Conservation (phyloP, 2,113 vertebrate genomes). For the Notarius lentiginosus region DNA sequence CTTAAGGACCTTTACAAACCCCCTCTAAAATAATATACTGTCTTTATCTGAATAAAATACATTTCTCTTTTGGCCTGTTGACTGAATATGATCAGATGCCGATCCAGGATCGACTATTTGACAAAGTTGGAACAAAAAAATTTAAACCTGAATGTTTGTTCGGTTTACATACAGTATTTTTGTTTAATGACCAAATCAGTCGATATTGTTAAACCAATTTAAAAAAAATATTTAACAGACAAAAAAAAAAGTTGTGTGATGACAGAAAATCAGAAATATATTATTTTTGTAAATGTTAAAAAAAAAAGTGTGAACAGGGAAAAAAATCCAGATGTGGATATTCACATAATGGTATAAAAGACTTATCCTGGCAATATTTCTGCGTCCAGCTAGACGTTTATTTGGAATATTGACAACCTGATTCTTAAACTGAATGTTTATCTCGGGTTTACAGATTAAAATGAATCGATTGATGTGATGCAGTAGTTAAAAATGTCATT, state of each 20-base stretch:
- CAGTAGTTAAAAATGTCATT: background rate
- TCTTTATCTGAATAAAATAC: too few relatives aligned
- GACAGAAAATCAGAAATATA: background rate
- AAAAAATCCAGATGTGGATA: background rate
- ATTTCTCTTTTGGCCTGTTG: background rate
- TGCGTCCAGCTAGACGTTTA: background rate
- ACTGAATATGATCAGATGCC: background rate
- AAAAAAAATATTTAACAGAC: background rate
- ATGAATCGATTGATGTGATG: background rate
- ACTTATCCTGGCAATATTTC: background rate
- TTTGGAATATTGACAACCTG: background rate
- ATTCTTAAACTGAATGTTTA: background rate
- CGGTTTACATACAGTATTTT: background rate
- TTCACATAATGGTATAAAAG: background rate
- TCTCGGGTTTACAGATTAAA: background rate
- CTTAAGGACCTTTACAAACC: background rate
- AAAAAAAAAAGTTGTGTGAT: background rate
- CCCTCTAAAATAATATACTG: background rate
- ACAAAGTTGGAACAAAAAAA: too few relatives aligned
- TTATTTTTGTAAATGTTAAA: background rate
- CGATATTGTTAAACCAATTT: background rate
- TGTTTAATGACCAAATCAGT: background rate
- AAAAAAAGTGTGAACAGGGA: background rate
- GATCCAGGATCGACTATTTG: background rate
- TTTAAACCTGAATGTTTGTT: background rate